These are phyloP conservation scores for Poecile atricapillus DNA, from an alignment of 2,113 vertebrate genomes.

Conservation along the genomic window DNA sequence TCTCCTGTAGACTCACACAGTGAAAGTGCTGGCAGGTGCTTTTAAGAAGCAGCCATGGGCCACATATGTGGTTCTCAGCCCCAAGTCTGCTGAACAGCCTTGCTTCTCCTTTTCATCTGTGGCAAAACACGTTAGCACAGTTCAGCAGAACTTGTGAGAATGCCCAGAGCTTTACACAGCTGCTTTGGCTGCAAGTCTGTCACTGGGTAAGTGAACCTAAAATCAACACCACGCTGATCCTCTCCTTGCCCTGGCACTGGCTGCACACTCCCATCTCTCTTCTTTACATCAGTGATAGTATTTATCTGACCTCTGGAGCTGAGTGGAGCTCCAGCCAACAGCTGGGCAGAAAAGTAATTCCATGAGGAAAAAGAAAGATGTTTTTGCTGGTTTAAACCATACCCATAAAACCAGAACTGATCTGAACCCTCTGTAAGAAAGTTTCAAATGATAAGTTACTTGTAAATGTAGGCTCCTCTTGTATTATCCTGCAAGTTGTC, in stretches of 20 bases:
- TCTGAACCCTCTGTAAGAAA: not conserved
- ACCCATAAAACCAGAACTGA: not conserved
- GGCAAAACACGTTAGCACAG: no score
- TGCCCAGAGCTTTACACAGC: not conserved
- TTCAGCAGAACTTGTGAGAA: not conserved
- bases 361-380: not conserved
- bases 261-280: not conserved
- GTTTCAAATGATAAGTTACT: not conserved
- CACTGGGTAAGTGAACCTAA: not conserved
- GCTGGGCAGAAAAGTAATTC: not conserved
- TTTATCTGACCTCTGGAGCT: not conserved
- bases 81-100: not conserved
- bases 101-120: not conserved
- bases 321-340: not conserved
- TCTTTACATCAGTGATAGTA: not conserved
- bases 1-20: not conserved
- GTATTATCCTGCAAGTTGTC: not conserved
- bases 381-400: not conserved
- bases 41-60: not conserved
- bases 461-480: not conserved
- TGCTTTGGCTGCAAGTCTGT: not conserved
- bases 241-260: not conserved
- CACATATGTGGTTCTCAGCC: not conserved
- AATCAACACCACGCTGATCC: accelerated
- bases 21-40: not conserved